Base-by-base conservation (phyloP, 1,140 invertebrate genomes). In the Tribolium castaneum region DNA sequence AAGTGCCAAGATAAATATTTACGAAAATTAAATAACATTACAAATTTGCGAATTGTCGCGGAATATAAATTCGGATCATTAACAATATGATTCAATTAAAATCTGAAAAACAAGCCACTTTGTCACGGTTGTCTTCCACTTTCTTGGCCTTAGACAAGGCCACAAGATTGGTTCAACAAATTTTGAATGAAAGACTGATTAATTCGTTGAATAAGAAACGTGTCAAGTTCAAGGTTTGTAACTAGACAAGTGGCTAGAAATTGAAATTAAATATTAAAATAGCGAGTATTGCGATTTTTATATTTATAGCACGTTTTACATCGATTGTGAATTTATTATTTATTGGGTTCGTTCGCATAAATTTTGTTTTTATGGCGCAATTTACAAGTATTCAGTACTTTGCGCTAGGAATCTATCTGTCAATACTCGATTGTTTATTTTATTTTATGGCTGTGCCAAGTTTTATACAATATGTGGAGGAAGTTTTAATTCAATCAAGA, bases 1-100 rank as follows among this genome's bases (percentile, higher is more conserved):
- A 66, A 66, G 30, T 34, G n/a, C 9, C 12, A 12, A 9, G 59
- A 66, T 66, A 66, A 66, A 66, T 66, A 66, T 66, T 66, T 66
- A 35, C 30, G 25, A 35, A 25, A 66, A 66, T 12, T 66, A 66
- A 66, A 66, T 35, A 30, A 66, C 25, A 14, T 35, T 66, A 66
- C 59, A 66, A 35, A 66, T 62, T 62, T 12, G 7, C 25, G 22
- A 10, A 9, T 35, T 35, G 25, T 66, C 10, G 39, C 30, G 59
- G 30, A 34, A 13, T 35, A 35, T 34, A 34, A 35, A 66, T 34
- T 13, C 13, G 12, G 12, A 66, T 35, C 19, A 66, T 66, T 66
- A 66, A 66, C 59, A 9, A 59, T 10, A 59, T 66, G 59, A 35
- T 66, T 66, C n/a, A 66, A 39, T 66, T 39, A 35, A 14, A 52